Evolutionary conservation across 2,888 invertebrate species (phyloP), one percentile per base, ranked within the genome.

Genomic region (Calliphora vomitoria): DNA sequence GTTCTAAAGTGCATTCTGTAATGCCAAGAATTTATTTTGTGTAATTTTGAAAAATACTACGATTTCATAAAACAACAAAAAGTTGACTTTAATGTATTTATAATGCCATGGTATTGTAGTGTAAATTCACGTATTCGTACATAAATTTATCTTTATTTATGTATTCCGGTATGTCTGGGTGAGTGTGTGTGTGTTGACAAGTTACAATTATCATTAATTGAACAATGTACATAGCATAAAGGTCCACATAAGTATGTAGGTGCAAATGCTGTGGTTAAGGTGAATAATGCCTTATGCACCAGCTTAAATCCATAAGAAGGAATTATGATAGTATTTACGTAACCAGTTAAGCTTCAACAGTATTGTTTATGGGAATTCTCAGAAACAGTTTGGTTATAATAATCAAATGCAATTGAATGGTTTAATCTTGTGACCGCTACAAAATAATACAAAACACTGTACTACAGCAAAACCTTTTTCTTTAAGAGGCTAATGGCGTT

Each of bases 121-220:
- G 50, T 50, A 50, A 50, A 50, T 50, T 50, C 6, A 25, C 25
- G 25, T 25, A 25, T 25, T 25, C 25, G 25, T 25, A 25, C 2
- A 15, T 50, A n/a, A 3, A 50, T 50, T 50, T n/a, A 50, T 50
- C 50, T n/a, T 50, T 50, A 50, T 50, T 50, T 50, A 44, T 44
- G 44, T 44, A 44, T 10, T 11, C 44, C 10, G 3, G 44, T 44
- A 44, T 44, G 44, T 44, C 10, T 44, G 35, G 35, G 5, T 8
- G 6, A 44, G 3, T n/a, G 1, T 50, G 50, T 15, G 50, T 50
- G 6, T 50, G 50, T 50, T 50, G 50, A n/a, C n/a, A 50, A 50
- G 50, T n/a, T 50, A 50, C n/a, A 50, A n/a, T 50, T 50, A 50
- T 50, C n/a, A 50, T n/a, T n/a, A 50, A 50, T 50, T 50, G n/a